Evolutionary conservation across 1,140 invertebrate genomes (phyloP).

Genomic region (Lasioglossum albipes): DNA sequence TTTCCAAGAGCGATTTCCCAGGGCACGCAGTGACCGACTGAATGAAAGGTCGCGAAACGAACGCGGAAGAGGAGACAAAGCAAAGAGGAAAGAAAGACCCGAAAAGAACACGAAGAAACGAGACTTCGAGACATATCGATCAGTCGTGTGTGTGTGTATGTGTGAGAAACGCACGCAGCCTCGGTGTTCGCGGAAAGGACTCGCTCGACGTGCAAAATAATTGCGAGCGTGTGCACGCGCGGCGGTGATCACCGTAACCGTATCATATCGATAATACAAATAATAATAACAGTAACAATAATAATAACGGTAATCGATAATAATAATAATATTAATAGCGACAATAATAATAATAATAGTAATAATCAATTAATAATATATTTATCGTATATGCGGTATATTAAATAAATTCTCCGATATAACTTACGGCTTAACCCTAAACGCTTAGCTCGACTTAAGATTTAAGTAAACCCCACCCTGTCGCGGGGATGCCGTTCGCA

Average conservation of each 20-base stretch:
- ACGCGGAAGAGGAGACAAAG: too few relatives aligned
- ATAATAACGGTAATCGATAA: constrained; percentile 38
- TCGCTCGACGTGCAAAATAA: constrained; percentile 42
- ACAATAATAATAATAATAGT: constrained; percentile 51
- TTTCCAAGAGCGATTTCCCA: too few relatives aligned
- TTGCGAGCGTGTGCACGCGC: constrained; percentile 38
- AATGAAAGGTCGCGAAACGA: too few relatives aligned
- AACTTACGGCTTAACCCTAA: constrained; percentile 66
- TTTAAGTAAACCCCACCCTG: constrained; percentile 66
- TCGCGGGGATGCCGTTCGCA: constrained; percentile 64
- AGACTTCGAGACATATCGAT: background rate
- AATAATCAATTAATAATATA: constrained; percentile 53
- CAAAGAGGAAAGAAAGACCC: too few relatives aligned
- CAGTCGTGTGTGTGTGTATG: background rate
- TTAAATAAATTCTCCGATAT: constrained; percentile 64
- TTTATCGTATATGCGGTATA: constrained; percentile 57
- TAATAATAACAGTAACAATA: constrained; percentile 54
- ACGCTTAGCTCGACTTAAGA: constrained; percentile 65
- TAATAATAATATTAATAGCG: constrained; percentile 48
- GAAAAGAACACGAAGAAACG: too few relatives aligned
- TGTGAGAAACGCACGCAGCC: too few relatives aligned
- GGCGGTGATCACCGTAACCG: constrained; percentile 45
- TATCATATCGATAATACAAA: constrained; percentile 25
- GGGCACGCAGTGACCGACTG: too few relatives aligned
- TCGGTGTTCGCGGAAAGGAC: constrained; percentile 12